Conservation (phyloP, 1,140 invertebrate genomes). For the Aradophagus sp. region DNA sequence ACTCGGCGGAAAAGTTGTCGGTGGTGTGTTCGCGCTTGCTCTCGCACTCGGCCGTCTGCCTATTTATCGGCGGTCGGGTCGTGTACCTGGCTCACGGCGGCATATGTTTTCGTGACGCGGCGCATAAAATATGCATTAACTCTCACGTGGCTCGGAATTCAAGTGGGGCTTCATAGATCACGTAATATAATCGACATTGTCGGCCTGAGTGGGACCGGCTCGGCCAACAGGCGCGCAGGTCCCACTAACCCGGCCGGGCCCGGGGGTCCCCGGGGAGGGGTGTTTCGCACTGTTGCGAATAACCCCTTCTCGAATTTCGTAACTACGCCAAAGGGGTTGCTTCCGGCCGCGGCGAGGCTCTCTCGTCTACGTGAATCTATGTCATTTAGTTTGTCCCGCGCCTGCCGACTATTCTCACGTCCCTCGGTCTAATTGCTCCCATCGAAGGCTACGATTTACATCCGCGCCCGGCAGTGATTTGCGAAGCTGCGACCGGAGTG, state of each 20-base stretch:
- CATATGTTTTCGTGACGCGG: conserved; percentile 50
- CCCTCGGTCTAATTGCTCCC: conserved; percentile 15
- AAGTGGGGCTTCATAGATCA: conserved; percentile 69
- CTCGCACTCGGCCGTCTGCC: conserved; percentile 13
- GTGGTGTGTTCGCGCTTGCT: neutral
- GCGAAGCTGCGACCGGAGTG: conserved; percentile 4
- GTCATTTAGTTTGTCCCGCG: conserved; percentile 48
- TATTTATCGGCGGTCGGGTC: conserved; percentile 5
- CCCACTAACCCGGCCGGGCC: conserved; percentile 57
- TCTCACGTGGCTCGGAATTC: conserved; percentile 50
- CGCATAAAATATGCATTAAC: conserved; percentile 65
- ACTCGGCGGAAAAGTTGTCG: neutral
- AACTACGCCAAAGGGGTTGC: conserved; percentile 41
- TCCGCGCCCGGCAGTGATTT: neutral
- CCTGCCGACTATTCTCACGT: conserved; percentile 35
- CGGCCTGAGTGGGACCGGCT: conserved; percentile 55
- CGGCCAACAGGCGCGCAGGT: conserved; percentile 56
- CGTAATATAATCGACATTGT: conserved; percentile 56
- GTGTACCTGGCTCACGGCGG: conserved; percentile 24
- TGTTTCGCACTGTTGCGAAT: conserved; percentile 47
- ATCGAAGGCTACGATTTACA: neutral
- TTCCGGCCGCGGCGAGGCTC: neutral
- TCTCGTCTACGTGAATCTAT: conserved; percentile 47
- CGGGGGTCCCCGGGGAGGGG: conserved; percentile 37
- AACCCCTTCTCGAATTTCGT: conserved; percentile 64